These are phyloP conservation scores for Nothocercus nigrocapillus DNA, from an alignment of 2,113 vertebrate species.

Conservation along the genomic window DNA sequence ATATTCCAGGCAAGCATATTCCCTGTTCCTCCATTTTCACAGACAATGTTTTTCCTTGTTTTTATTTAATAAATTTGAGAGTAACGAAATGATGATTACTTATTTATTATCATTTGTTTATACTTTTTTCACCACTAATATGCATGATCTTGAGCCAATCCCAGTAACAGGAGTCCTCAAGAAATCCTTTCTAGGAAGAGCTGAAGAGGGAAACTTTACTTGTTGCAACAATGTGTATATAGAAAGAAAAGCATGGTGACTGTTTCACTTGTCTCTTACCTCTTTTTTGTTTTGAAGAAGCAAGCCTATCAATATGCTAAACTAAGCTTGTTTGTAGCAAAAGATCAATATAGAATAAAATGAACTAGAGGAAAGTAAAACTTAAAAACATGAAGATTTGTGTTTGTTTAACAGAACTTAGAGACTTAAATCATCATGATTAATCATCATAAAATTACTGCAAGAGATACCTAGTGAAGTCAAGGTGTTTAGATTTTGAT, in stretches of 20 bases:
- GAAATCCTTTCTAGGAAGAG: not conserved
- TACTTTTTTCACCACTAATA: not conserved
- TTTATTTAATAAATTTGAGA: not conserved
- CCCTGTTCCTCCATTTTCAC: not conserved
- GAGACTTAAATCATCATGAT: not conserved
- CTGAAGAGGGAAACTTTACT: not conserved
- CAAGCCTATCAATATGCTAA: not conserved
- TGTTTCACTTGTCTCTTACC: not conserved
- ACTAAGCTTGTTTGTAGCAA: not conserved
- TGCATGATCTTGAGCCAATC: not conserved
- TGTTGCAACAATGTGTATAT: not conserved
- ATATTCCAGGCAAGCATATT: not conserved
- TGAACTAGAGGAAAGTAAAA: not conserved
- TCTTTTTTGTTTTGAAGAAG: not conserved
- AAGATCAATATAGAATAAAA: not conserved
- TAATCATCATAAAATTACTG: not conserved
- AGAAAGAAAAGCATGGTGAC: not conserved
- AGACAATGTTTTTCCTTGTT: not conserved
- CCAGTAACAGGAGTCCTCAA: not conserved
- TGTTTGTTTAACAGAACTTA: constrained; percentile 4
- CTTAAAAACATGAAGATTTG: not conserved
- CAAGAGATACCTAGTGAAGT: not conserved
- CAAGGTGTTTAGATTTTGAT: not conserved
- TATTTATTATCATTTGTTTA: not conserved
- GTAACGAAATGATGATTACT: not conserved